Evolutionary conservation across 1,140 invertebrate species (phyloP).

Genomic region (Euwallacea similis): DNA sequence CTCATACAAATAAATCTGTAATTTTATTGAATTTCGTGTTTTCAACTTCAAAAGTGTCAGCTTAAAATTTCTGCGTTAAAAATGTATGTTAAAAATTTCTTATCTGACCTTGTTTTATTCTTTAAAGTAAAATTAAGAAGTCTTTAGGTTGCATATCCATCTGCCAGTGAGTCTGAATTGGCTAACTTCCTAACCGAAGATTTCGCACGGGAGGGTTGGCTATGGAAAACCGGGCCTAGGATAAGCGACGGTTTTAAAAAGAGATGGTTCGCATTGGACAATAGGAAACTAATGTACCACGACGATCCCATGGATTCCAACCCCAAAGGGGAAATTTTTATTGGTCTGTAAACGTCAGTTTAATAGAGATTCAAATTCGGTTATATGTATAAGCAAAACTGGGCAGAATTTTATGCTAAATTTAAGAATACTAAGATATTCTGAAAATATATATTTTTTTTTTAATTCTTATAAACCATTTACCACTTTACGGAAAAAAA

Average conservation of each 20-base stretch:
- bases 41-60: no score
- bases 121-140: no score
- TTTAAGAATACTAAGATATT: no score
- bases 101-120: no score
- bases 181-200: conserved; percentile 74
- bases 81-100: no score
- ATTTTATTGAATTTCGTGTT: no score
- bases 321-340: conserved; percentile 89
- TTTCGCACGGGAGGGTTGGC: conserved; percentile 81
- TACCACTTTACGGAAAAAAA: no score
- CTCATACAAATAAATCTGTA: no score
- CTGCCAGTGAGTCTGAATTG: conserved; percentile 74
- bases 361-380: background rate
- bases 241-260: conserved; percentile 78
- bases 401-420: background rate
- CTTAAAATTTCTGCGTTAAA: no score
- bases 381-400: background rate
- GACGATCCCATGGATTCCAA: conserved; percentile 82
- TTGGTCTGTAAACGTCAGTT: conserved; percentile 56
- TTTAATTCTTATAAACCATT: no score
- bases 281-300: conserved; percentile 88
- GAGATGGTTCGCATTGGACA: conserved; percentile 87
- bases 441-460: no score
- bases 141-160: conserved; percentile 73
- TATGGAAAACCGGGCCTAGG: conserved; percentile 87